phyloP scores from a whole-genome alignment of 2,797 vertebrate genomes.

The Protosalanx chinensis region DNA sequence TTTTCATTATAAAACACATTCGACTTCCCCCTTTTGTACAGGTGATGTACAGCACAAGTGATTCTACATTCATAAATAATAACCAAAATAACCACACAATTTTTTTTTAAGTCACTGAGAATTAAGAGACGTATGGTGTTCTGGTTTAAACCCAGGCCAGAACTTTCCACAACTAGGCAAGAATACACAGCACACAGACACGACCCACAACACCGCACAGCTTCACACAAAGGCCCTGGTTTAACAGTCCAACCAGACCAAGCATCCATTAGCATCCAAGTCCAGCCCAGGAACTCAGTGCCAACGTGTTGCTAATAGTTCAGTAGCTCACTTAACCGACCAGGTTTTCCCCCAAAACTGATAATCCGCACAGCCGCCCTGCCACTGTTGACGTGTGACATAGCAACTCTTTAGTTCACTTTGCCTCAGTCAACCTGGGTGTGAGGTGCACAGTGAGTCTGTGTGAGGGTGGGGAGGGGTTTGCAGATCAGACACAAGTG shows the following conservation, averaged over 20 bases:
- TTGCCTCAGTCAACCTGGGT: not conserved
- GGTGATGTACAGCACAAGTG: conserved; percentile 33
- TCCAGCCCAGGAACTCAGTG: not conserved
- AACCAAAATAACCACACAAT: conserved; percentile 4
- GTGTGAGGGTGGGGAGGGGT: not conserved
- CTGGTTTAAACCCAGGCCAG: conserved; percentile 1
- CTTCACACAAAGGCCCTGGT: conserved; percentile 46
- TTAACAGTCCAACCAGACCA: conserved; percentile 10
- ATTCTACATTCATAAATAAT: conserved; percentile 41
- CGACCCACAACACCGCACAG: not conserved
- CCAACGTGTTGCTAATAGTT: not conserved
- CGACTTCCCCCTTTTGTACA: conserved; percentile 49
- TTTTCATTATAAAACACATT: conserved; percentile 63
- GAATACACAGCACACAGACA: conserved; percentile 1
- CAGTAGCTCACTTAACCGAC: not conserved
- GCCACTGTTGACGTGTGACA: not conserved
- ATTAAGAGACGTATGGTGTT: not conserved
- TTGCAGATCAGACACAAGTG: not conserved
- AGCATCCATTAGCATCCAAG: conserved; percentile 6
- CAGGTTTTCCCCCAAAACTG: not conserved
- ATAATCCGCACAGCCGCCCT: not conserved
- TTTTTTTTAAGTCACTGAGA: conserved; percentile 7
- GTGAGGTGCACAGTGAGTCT: not conserved
- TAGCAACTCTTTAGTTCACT: not conserved
- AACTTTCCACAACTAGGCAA: not conserved